A percentile compares a stretch with the other conserved stretches of the same genome.
These are phyloP conservation scores for Sternarchorhynchus goeldii DNA, from an alignment of 2,797 vertebrate genomes.

Conservation along the genomic window DNA sequence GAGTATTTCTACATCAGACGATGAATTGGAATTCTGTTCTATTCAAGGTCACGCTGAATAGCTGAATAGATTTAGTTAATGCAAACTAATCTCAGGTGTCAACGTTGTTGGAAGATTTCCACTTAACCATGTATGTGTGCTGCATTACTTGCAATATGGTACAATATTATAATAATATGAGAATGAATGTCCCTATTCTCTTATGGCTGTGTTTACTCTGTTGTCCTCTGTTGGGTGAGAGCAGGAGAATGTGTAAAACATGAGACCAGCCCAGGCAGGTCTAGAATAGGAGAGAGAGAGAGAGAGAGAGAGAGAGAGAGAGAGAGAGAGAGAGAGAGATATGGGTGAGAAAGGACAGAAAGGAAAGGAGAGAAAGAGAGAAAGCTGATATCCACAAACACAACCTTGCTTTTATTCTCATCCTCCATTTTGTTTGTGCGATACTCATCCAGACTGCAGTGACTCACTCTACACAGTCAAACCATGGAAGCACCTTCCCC, in stretches of 20 bases:
- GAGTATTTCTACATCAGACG: background rate
- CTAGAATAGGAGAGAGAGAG: too few species aligned
- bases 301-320: background rate
- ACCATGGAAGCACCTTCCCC: background rate
- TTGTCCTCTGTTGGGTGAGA: background rate
- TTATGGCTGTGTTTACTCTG: background rate
- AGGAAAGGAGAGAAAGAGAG: background rate
- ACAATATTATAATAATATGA: too few species aligned
- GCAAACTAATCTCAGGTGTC: too few species aligned
- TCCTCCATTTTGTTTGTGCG: background rate
- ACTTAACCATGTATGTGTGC: too few species aligned
- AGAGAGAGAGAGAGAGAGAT: background rate
- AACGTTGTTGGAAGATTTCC: too few species aligned
- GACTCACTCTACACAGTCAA: background rate
- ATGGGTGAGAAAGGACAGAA: background rate
- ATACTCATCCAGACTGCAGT: background rate
- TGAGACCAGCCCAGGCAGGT: background rate
- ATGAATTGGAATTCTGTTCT: background rate
- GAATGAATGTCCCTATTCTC: too few species aligned
- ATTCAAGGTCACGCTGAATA: background rate
- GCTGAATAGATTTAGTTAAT: background rate
- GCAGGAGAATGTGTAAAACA: background rate
- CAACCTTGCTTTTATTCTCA: conserved; percentile 1
- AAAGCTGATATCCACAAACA: background rate
- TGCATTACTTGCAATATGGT: too few species aligned